Evolutionary conservation across 2,797 vertebrate species (phyloP).

Genomic region (Propithecus perrieri): DNA sequence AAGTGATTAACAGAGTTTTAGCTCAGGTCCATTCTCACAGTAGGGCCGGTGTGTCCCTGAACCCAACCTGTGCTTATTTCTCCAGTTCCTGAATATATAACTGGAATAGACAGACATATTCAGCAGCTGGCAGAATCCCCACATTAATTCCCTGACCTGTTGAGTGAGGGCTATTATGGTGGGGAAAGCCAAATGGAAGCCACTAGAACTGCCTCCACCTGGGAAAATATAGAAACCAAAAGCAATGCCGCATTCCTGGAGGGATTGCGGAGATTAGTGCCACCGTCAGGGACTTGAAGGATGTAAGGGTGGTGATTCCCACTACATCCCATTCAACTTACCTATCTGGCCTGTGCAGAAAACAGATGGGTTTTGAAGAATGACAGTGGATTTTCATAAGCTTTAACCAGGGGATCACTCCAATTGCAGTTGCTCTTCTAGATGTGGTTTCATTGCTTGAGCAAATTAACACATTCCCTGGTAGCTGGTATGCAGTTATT

Average conservation of each 20-base stretch:
- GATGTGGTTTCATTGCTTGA: neutral
- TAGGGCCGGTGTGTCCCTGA: neutral
- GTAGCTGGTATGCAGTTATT: neutral
- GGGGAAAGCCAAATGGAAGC: neutral
- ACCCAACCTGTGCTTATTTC: neutral
- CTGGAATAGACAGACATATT: neutral
- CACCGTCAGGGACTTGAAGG: neutral
- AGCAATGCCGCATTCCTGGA: neutral
- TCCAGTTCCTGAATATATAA: neutral
- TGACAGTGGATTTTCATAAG: neutral
- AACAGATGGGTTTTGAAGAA: neutral
- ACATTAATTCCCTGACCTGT: neutral
- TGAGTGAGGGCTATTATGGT: neutral
- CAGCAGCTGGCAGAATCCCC: neutral
- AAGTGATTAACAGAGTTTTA: neutral
- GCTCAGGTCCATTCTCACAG: neutral
- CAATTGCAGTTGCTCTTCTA: neutral
- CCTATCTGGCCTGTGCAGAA: neutral
- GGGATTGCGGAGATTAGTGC: neutral
- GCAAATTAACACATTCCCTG: neutral
- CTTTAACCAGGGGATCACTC: neutral
- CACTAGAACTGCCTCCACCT: neutral
- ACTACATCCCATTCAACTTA: neutral
- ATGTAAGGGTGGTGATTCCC: neutral
- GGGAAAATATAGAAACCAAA: neutral